Percentiles rank a stretch among this genome's conserved stretches.
Evolutionary conservation across 2,113 vertebrate species (phyloP).

Genomic region (Triplophysa siluroides): DNA sequence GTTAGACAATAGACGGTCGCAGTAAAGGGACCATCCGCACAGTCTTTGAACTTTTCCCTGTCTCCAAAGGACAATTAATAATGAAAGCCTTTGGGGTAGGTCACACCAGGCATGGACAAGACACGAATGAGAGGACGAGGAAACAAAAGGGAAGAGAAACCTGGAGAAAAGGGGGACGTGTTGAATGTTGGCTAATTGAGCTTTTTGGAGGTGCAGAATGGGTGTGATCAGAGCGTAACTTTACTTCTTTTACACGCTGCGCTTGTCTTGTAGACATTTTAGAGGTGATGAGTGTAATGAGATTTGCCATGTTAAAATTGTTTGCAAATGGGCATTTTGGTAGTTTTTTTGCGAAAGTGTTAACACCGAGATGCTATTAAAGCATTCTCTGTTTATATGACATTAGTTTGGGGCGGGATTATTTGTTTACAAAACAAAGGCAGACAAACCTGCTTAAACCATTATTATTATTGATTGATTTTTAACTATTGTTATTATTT

Average conservation of each 20-base stretch:
- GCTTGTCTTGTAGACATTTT: not conserved
- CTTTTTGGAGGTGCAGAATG: conserved; percentile 14
- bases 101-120: conserved; percentile 71
- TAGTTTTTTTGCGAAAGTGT: not conserved
- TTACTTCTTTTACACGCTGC: conserved; percentile 11
- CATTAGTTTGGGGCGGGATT: not conserved
- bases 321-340: no score
- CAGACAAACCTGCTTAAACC: no score
- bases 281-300: not conserved
- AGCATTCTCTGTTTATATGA: not conserved
- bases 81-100: conserved; percentile 84
- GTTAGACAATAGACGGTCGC: conserved; percentile 80
- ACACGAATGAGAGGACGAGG: conserved; percentile 17
- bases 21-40: conserved; percentile 68
- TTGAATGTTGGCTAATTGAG: conserved; percentile 43
- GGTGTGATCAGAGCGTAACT: conserved; percentile 18
- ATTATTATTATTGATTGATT: no score
- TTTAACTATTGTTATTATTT: no score
- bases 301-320: not conserved
- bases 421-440: no score
- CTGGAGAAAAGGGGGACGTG: conserved; percentile 34
- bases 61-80: conserved; percentile 87
- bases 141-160: conserved; percentile 43
- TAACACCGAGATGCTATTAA: not conserved
- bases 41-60: conserved; percentile 81